Base-by-base conservation (phyloP, 1,140 invertebrate genomes). In the Vanessa tameamea region DNA sequence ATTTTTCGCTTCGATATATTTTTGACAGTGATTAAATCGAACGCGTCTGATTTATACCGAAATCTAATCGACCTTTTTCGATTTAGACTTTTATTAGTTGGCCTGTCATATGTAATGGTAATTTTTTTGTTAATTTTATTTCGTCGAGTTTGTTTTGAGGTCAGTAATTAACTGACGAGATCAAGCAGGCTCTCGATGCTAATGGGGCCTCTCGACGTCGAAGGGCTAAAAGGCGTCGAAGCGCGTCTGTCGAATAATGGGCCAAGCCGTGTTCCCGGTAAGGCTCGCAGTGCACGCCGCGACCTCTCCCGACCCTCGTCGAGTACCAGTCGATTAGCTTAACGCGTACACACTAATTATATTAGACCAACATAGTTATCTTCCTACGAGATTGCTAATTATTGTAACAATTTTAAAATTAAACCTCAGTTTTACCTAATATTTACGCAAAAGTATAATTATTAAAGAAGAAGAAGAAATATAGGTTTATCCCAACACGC, bases 171-270 rank as follows among this genome's bases (percentile, higher is more conserved):
- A 89, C 83, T 80, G 83, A 70, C 75, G 87, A 83, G 87, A 90
- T 91, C 87, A 87, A 90, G 87, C 84, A 87, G 85, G 81, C 85
- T 82, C 83, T 87, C 86, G 82, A 88, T 86, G 84, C 84, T 91
- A 92, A 92, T 90, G 87, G 87, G 87, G 76, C 86, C 81, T 89
- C 84, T 87, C 83, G 80, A 86, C 88, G 85, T 89, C 86, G 90
- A 90, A 87, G 84, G 83, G 86, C 87, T 87, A 82, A 88, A 86
- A 87, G 87, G 89, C 87, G 87, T 87, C 78, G 81, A 83, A 90
- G 86, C 89, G 87, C 82, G 85, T 83, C 88, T 88, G 88, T 87
- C 87, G 87, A 87, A 89, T 91, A 90, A 91, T 89, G 84, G 87
- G 73, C 80, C 80, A 83, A 86, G 81, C 81, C 82, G 75, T 79